These are phyloP conservation scores for Pterophyllum scalare DNA, from an alignment of 2,113 vertebrate genomes.

Conservation along the genomic window DNA sequence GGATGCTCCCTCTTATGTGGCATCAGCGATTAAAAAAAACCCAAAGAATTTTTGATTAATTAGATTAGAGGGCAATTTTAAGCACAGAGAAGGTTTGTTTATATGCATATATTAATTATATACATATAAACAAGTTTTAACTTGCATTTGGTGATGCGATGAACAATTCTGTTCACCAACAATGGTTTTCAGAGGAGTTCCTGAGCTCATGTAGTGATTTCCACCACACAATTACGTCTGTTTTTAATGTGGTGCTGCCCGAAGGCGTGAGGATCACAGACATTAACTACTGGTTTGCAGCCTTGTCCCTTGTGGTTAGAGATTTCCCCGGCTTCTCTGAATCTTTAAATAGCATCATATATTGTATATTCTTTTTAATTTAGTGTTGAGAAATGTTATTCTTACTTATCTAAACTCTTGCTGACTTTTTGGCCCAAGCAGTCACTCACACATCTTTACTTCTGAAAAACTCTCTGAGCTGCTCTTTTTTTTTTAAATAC, in stretches of 20 bases:
- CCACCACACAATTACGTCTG: not conserved
- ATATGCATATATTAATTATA: no score
- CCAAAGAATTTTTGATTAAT: no score
- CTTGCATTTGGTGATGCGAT: rapidly evolving
- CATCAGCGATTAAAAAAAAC: no score
- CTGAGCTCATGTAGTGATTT: not conserved
- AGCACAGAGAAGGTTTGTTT: no score
- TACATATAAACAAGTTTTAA: not conserved
- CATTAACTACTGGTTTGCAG: not conserved
- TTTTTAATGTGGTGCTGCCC: not conserved
- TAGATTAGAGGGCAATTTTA: no score
- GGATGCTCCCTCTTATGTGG: no score
- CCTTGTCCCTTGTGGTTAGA: not conserved
- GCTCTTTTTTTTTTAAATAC: not conserved
- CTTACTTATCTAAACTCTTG: not conserved
- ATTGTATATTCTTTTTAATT: not conserved
- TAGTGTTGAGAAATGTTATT: not conserved
- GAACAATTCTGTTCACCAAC: not conserved
- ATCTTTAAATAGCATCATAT: not conserved
- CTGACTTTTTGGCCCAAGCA: not conserved
- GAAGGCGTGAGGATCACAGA: not conserved
- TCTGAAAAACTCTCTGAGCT: not conserved
- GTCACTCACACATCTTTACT: not conserved
- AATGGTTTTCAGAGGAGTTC: not conserved
- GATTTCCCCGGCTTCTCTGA: not conserved